Evolutionary conservation across 2,797 vertebrate species (phyloP), one percentile per base, ranked within the genome.

Genomic region (Pseudocheirus occidentalis): DNA sequence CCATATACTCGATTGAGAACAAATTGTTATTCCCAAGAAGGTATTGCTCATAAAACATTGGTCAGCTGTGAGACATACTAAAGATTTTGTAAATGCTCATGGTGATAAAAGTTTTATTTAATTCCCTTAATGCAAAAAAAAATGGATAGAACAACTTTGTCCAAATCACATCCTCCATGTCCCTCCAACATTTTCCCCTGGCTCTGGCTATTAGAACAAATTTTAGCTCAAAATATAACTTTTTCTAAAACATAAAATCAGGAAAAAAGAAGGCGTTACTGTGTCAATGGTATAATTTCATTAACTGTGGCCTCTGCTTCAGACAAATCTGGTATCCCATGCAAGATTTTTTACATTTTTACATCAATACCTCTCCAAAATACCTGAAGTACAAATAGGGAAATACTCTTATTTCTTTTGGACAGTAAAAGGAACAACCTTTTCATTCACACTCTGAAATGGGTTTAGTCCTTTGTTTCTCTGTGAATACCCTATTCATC

Each of bases 391-490:
- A 94, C 40, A 95, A 34, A 90, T 58, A 81, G 55, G 89, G 73
- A 1, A 0, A 52, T 6, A 40, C 27, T n/a, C 34, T 14, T 9
- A 53, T 87, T 6, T 58, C 14, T 94, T 91, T 92, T 31, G 34
- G 50, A 52, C 16, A 92, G n/a, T 95, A 55, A 94, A 90, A 96
- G 90, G 5, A 73, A 57, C 57, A 90, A 95, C 94, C 11, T 92
- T 92, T 89, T 91, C 40, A 96, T 95, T 96, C 55, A 93, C 55
- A 90, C 29, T 92, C 92, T 40, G 73, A 90, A 90, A 24, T 87
- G 21, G 89, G 7, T 55, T 11, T 58, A 52, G 40, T 46, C 2
- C 89, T 92, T 55, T 56, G 4, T 91, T 94, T 58, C 55, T 46
- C 59, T 90, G 58, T 53, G 54, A 56, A 91, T 55, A 90, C 56